Conservation (phyloP, 1,140 invertebrate species). For the Platyscapa corneri region DNA sequence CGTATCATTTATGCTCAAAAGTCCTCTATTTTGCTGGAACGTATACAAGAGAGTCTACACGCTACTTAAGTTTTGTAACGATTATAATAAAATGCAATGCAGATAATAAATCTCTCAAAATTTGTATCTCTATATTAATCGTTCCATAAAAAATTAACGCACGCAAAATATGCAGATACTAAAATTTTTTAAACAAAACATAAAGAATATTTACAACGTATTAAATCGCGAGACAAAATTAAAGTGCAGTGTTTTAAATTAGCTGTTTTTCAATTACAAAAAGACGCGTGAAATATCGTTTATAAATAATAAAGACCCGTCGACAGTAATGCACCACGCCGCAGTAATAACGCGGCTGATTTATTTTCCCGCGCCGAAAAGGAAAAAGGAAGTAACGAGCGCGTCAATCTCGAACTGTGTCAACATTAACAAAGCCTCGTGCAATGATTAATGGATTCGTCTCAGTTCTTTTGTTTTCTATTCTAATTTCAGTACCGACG, state of each 20-base stretch:
- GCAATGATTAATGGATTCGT: constrained; percentile 30
- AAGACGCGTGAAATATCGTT: constrained; percentile 36
- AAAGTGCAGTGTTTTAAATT: constrained; percentile 42
- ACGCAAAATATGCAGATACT: neutral
- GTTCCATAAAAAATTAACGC: neutral
- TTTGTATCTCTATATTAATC: neutral
- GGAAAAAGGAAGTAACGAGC: constrained; percentile 36
- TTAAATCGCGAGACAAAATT: constrained; percentile 33
- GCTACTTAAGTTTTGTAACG: neutral
- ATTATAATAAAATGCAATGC: neutral
- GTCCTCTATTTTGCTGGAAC: neutral
- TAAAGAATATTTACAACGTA: constrained; percentile 40
- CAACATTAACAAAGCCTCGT: constrained; percentile 46
- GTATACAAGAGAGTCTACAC: neutral
- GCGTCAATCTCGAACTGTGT: constrained; percentile 41
- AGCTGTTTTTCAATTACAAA: constrained; percentile 44
- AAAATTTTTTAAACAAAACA: constrained; percentile 8
- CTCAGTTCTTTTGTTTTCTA: constrained; percentile 16
- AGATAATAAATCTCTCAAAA: neutral
- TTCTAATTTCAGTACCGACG: constrained; percentile 9
- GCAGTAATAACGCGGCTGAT: constrained; percentile 39
- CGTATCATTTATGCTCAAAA: neutral
- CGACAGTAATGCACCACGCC: constrained; percentile 27
- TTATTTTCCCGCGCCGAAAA: constrained; percentile 37
- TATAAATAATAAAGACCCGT: constrained; percentile 45